Evolutionary conservation across 2,888 invertebrate genomes (phyloP), one percentile per base, ranked within the genome.

Genomic region (Spisula solida): DNA sequence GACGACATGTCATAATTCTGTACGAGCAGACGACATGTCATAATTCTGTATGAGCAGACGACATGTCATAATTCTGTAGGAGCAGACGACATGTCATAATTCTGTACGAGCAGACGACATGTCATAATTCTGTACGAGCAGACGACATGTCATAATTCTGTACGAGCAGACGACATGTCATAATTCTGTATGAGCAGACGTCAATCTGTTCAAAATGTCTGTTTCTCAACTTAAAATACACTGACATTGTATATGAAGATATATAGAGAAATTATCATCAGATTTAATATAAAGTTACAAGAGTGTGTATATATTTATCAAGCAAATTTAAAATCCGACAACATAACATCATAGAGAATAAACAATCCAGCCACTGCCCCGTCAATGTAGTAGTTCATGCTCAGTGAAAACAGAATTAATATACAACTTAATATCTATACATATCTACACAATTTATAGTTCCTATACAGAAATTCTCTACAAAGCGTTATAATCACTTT

Each of bases 331-430:
- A 75, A 75, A 75, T 66, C 75, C 31, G 75, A 75, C 75, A 75
- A 75, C 16, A 31, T 10, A 34, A 34, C 29, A 75, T 75, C 1
- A 75, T 18, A 79, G 16, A 70, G 31, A 47, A 83, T n/a, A 31
- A 83, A 85, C 85, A 85, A 51, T 85, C 85, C 85, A 34, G 85
- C 85, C 85, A 55, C 79, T 85, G 85, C 85, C 78, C 78, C 85
- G 85, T 85, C 85, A 56, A 47, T 78, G 31, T 25, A 47, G 18
- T 84, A 41, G 8, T 83, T 31, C 83, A 83, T 84, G 79, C 56
- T 85, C 51, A 48, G 85, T 85, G 85, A 78, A 84, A 70, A 78
- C 31, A 78, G 31, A 85, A 79, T 78, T 78, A 79, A 48, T 78
- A 79, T 79, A 85, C 85, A 85, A 79, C 85, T 85, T 78, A 47